Conservation (phyloP, 2,888 invertebrate species). For the Tetropium fuscum region DNA sequence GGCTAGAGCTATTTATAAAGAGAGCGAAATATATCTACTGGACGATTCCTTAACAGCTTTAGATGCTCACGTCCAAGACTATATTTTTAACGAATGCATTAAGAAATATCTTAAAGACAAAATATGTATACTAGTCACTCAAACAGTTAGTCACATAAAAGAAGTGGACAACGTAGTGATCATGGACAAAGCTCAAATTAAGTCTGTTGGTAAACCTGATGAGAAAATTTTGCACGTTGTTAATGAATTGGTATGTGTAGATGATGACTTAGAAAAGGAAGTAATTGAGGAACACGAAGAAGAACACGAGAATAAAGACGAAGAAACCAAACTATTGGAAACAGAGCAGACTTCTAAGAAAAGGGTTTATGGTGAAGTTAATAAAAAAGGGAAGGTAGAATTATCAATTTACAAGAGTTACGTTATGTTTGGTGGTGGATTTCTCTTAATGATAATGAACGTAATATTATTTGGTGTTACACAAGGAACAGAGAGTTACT, state of each 20-base stretch:
- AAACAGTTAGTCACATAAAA: conserved; percentile 73
- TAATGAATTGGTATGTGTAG: conserved; percentile 67
- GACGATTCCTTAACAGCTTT: conserved; percentile 92
- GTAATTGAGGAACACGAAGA: conserved; percentile 62
- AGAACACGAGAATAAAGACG: conserved; percentile 43
- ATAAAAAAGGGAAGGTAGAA: conserved; percentile 51
- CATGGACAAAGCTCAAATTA: conserved; percentile 66
- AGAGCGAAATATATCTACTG: conserved; percentile 85
- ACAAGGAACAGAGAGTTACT: conserved; percentile 48
- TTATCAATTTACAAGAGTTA: conserved; percentile 52
- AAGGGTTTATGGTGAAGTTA: conserved; percentile 52
- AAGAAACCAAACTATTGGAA: conserved; percentile 38
- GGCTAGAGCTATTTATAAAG: conserved; percentile 84
- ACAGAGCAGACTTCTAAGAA: conserved; percentile 40
- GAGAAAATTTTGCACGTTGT: conserved; percentile 79
- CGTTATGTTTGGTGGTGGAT: conserved; percentile 50
- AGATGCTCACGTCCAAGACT: conserved; percentile 87
- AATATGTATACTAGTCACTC: conserved; percentile 80
- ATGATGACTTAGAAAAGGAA: conserved; percentile 37
- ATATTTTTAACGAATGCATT: conserved; percentile 85
- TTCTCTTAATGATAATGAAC: conserved; percentile 40
- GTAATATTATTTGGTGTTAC: conserved; percentile 40
- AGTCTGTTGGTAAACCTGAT: conserved; percentile 73
- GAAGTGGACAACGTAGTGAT: conserved; percentile 58
- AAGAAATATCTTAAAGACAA: conserved; percentile 72